Conservation (phyloP, 2,113 vertebrate species). For the Chaetodon trifascialis region DNA sequence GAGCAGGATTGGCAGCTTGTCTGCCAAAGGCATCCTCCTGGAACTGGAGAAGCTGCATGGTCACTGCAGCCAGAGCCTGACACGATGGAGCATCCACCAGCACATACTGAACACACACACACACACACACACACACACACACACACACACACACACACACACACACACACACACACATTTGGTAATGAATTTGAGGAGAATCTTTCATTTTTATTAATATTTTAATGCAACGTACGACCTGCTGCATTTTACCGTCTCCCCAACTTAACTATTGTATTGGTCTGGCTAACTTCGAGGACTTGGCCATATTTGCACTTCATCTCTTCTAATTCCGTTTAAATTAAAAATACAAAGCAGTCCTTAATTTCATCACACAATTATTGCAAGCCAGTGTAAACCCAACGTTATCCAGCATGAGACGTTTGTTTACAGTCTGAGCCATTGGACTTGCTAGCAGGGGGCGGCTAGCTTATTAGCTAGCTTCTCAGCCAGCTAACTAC, state of each 20-base stretch:
- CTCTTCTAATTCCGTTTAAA: neutral
- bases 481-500: conserved; percentile 76
- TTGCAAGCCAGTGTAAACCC: neutral
- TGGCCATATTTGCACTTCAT: neutral
- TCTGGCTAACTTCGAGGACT: neutral
- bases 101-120: conserved; percentile 94
- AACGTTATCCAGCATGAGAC: conserved; percentile 4
- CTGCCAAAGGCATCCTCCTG: conserved; percentile 97
- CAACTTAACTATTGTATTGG: conserved; percentile 2
- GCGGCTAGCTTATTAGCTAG: conserved; percentile 59
- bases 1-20: conserved; percentile 89
- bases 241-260: neutral
- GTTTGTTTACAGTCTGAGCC: conserved; percentile 72
- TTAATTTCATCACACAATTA: neutral
- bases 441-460: conserved; percentile 48
- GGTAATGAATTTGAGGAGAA: neutral
- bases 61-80: conserved; percentile 91
- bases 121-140: conserved; percentile 76
- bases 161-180: conserved; percentile 59
- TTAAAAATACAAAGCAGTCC: neutral
- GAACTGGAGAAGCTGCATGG: conserved; percentile 96
- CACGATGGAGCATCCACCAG: conserved; percentile 94
- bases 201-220: neutral
- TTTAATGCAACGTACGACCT: neutral
- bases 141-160: conserved; percentile 87